phyloP scores from a whole-genome alignment of 1,140 invertebrate genomes.

The Meteorus sp. region DNA sequence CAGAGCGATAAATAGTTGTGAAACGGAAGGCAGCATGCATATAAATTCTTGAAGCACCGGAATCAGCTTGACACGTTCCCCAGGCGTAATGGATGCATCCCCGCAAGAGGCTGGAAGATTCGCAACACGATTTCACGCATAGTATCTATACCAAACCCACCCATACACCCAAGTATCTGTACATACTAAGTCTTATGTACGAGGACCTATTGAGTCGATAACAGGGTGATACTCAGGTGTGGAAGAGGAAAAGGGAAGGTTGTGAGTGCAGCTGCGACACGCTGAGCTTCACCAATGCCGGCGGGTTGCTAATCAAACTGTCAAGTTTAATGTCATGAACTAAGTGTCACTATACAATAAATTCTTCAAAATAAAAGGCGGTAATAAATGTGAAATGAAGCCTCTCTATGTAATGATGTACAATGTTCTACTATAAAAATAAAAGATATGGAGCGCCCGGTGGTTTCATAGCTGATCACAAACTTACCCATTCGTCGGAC shows the following conservation, averaged over 20 bases:
- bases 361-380: no score
- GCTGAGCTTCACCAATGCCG: no score
- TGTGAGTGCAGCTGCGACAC: neutral
- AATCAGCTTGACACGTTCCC: conserved; percentile 17
- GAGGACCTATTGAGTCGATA: neutral
- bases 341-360: no score
- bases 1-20: conserved; percentile 13
- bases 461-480: no score
- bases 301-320: neutral
- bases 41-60: conserved; percentile 16
- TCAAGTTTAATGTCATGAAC: no score
- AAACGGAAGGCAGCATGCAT: conserved; percentile 9
- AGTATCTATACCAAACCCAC: neutral
- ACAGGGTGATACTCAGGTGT: neutral
- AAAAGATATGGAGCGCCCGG: no score
- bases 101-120: conserved; percentile 3
- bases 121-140: neutral
- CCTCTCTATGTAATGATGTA: no score
- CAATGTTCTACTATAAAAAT: no score
- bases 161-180: conserved; percentile 10
- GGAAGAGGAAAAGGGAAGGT: neutral
- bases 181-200: neutral
- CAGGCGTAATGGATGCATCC: conserved; percentile 7
- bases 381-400: no score
- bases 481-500: no score